phyloP scores from a whole-genome alignment of 2,888 invertebrate species.

The Athrips mouffetella region DNA sequence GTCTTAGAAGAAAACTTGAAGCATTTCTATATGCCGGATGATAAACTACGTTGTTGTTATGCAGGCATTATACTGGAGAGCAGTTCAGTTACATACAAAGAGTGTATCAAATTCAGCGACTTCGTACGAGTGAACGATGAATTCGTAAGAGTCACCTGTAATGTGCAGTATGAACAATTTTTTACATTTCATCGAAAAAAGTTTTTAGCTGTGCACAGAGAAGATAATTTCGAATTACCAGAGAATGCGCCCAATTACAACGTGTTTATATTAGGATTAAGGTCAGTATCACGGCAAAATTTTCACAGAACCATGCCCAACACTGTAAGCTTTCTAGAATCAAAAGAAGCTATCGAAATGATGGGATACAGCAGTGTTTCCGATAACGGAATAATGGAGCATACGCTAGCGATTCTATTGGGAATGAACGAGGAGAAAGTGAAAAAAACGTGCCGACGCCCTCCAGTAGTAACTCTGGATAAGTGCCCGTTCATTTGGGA shows the following conservation, averaged over 20 bases:
- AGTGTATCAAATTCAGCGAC: slow-evolving; percentile 62
- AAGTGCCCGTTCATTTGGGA: slow-evolving; percentile 90
- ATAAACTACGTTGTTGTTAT: slow-evolving; percentile 77
- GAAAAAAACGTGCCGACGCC: slow-evolving; percentile 76
- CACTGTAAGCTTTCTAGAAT: slow-evolving; percentile 76
- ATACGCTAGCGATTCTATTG: slow-evolving; percentile 85
- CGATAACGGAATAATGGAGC: slow-evolving; percentile 89
- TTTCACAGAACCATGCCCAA: slow-evolving; percentile 88
- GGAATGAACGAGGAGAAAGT: slow-evolving; percentile 82
- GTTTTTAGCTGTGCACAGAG: slow-evolving; percentile 25
- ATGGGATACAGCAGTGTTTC: slow-evolving; percentile 92
- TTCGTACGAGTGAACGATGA: slow-evolving; percentile 63
- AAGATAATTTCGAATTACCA: slow-evolving; percentile 17
- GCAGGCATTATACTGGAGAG: slow-evolving; percentile 33
- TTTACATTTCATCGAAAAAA: slow-evolving; percentile 78
- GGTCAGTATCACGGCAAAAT: slow-evolving; percentile 88
- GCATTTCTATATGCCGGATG: slow-evolving; percentile 61
- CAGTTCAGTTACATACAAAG: slow-evolving; percentile 41
- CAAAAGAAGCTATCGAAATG: slow-evolving; percentile 83
- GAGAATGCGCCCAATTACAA: slow-evolving; percentile 60
- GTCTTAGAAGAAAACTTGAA: slow-evolving; percentile 54
- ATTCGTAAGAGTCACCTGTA: slow-evolving; percentile 82
- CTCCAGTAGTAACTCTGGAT: slow-evolving; percentile 79
- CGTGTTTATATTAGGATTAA: slow-evolving; percentile 87
- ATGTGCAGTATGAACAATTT: slow-evolving; percentile 80